Conservation (phyloP, 1,140 invertebrate species). For the Rhyzopertha dominica region DNA sequence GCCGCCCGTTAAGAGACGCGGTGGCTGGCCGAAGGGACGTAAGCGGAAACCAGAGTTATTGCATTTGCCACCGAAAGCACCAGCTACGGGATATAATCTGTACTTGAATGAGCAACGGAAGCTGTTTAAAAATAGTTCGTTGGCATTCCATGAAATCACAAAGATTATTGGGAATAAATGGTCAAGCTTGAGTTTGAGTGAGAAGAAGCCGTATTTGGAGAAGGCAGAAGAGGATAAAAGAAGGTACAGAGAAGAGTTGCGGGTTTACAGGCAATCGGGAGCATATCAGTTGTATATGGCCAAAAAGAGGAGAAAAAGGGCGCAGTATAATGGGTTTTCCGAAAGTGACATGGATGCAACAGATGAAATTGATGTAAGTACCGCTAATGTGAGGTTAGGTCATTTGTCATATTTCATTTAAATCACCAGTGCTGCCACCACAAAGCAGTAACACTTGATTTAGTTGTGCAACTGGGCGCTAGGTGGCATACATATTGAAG, state of each 20-base stretch:
- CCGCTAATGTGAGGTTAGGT: too few species aligned
- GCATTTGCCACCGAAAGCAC: conserved; percentile 53
- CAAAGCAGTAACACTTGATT: too few species aligned
- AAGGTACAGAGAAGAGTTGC: conserved; percentile 53
- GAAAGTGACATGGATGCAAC: conserved; percentile 53
- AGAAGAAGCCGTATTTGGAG: conserved; percentile 54
- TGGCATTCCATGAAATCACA: conserved; percentile 50
- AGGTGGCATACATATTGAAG: too few species aligned
- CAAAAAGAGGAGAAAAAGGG: conserved; percentile 50
- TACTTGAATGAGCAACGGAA: conserved; percentile 54
- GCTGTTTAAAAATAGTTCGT: conserved; percentile 50
- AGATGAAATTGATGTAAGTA: conserved; percentile 52
- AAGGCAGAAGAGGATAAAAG: conserved; percentile 54
- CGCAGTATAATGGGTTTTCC: conserved; percentile 48
- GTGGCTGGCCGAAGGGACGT: conserved; percentile 60
- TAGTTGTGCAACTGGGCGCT: too few species aligned
- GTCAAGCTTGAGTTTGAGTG: conserved; percentile 50
- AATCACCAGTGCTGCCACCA: too few species aligned
- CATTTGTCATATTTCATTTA: too few species aligned
- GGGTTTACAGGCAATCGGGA: conserved; percentile 53
- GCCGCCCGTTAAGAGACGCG: conserved; percentile 48
- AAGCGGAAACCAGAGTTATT: conserved; percentile 52
- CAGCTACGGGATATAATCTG: conserved; percentile 54
- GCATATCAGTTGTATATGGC: conserved; percentile 52
- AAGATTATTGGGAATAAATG: conserved; percentile 56